Percentiles rank a stretch among this genome's conserved stretches.
These are phyloP conservation scores for Papilio aristodemus DNA, from an alignment of 1,140 invertebrate species.

Conservation along the genomic window DNA sequence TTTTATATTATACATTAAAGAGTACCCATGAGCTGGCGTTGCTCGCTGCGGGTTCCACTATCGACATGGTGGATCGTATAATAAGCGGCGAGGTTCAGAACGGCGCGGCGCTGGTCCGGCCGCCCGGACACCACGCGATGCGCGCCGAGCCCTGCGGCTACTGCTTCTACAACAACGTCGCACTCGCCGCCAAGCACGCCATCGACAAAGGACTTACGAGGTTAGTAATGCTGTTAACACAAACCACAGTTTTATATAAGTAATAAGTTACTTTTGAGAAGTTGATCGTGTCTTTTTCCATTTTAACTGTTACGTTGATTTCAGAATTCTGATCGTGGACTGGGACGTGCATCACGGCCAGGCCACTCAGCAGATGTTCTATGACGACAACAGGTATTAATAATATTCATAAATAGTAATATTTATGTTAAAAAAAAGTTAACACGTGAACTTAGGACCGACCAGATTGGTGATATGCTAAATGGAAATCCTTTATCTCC, in stretches of 20 bases:
- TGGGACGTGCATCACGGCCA: slow-evolving; percentile 99
- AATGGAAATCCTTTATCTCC: too few species aligned
- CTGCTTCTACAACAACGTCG: slow-evolving; percentile 99
- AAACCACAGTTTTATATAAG: too few species aligned
- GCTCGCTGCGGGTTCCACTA: slow-evolving; percentile 88
- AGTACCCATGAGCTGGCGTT: slow-evolving; percentile 89
- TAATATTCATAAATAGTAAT: slow-evolving; percentile 7
- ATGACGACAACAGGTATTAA: slow-evolving; percentile 91
- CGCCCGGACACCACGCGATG: slow-evolving; percentile 99
- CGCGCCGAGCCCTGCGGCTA: slow-evolving; percentile 93
- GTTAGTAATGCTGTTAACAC: slow-evolving; percentile 39
- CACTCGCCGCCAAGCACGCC: slow-evolving; percentile 91
- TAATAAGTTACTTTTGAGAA: too few species aligned
- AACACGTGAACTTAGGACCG: neutral
- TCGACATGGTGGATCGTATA: slow-evolving; percentile 89
- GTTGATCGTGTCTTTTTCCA: too few species aligned
- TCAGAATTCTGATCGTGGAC: slow-evolving; percentile 95
- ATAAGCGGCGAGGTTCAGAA: slow-evolving; percentile 87
- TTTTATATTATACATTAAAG: too few species aligned
- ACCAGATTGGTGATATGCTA: too few species aligned
- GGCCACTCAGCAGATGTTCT: slow-evolving; percentile 97
- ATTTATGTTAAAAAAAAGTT: neutral
- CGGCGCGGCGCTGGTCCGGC: slow-evolving; percentile 91
- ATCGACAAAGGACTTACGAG: slow-evolving; percentile 82
- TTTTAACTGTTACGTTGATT: too few species aligned